Percentiles rank a stretch among this genome's conserved stretches.
Conservation (phyloP, 2,888 invertebrate genomes). For the Monoplex corrugatus region DNA sequence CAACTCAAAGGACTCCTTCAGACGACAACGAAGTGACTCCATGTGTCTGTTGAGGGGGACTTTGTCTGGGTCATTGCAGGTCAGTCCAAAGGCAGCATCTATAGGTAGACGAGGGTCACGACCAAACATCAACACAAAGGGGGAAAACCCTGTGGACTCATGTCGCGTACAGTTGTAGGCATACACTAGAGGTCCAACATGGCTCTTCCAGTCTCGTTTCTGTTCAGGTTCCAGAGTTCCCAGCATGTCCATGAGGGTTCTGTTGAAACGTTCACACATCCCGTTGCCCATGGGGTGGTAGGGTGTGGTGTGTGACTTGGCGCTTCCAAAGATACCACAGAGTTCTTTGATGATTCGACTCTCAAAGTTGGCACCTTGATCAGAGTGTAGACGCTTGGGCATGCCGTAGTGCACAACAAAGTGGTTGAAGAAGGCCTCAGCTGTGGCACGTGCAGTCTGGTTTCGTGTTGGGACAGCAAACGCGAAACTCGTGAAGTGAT, state of each 20-base stretch:
- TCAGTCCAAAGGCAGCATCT: neutral
- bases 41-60: neutral
- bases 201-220: neutral
- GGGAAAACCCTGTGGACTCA: constrained; percentile 20
- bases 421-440: neutral
- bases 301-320: neutral
- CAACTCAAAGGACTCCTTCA: constrained; percentile 37
- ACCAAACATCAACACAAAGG: constrained; percentile 21
- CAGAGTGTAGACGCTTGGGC: neutral
- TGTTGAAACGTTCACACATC: constrained; percentile 8
- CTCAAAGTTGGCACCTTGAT: constrained; percentile 11
- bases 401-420: constrained; percentile 10
- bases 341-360: neutral
- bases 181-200: neutral
- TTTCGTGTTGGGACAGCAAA: neutral
- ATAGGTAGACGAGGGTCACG: neutral
- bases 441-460: constrained; percentile 7
- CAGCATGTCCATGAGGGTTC: constrained; percentile 16
- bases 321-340: neutral
- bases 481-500: constrained; percentile 26
- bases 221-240: neutral
- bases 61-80: neutral
- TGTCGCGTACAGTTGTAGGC: constrained; percentile 33
- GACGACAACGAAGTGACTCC: neutral
- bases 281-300: constrained; percentile 30